Evolutionary conservation across 92 coral and sea anemone species (phyloP).

Genomic region (Phenganax stokvisi): DNA sequence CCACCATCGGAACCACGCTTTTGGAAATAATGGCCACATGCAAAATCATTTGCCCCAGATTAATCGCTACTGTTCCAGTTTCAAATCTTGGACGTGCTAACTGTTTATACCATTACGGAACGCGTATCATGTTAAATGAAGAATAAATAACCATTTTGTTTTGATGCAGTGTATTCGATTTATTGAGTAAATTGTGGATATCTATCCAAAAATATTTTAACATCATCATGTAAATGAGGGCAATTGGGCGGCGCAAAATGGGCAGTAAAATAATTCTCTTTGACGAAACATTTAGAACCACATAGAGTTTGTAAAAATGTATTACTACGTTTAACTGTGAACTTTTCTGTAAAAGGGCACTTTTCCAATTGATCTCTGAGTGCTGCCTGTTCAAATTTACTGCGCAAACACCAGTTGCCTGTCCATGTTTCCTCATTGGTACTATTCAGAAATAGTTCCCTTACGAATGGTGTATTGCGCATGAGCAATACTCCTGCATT

Average conservation of each 20-base stretch:
- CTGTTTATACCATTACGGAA: no score
- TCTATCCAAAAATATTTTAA: background rate
- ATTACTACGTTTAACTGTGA: background rate
- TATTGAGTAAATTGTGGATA: no score
- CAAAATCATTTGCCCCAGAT: no score
- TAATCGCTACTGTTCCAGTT: no score
- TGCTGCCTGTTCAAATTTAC: conserved; percentile 7
- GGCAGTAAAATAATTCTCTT: background rate
- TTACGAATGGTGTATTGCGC: conserved; percentile 2
- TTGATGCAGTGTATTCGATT: no score
- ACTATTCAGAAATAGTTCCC: background rate
- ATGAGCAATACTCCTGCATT: conserved; percentile 14
- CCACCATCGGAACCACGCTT: no score
- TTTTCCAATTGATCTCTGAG: conserved; percentile 4
- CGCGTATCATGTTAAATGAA: no score
- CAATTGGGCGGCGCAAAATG: conserved; percentile 12
- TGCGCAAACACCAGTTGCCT: background rate
- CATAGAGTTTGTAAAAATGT: background rate
- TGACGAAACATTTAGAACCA: background rate
- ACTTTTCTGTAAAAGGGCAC: background rate
- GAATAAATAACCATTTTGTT: no score
- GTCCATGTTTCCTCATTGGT: background rate
- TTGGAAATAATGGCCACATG: no score
- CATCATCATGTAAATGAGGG: conserved; percentile 5
- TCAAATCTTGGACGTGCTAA: no score